phyloP scores from a whole-genome alignment of 2,797 vertebrate species.

The Fringilla coelebs region DNA sequence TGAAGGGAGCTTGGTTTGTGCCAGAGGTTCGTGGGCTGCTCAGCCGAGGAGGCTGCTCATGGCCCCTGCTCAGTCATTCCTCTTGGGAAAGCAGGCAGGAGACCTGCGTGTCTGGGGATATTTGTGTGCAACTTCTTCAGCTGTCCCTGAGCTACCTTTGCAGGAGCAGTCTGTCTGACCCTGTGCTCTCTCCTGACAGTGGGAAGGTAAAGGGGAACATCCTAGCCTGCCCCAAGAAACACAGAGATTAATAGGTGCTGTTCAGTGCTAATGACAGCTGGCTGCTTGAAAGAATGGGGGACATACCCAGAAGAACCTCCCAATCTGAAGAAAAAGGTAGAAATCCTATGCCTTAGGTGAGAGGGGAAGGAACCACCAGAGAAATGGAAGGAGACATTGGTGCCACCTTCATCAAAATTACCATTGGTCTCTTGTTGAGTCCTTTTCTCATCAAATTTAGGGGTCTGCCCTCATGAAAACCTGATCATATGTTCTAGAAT shows the following conservation, averaged over 20 bases:
- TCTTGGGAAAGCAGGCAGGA: not conserved
- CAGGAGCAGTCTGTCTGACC: not conserved
- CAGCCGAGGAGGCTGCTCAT: fast-evolving
- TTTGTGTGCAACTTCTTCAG: not conserved
- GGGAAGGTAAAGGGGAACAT: not conserved
- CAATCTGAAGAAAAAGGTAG: not conserved
- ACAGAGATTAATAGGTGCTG: not conserved
- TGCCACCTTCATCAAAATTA: not conserved
- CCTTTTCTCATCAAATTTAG: not conserved
- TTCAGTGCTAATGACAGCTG: not conserved
- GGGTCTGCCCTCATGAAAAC: not conserved
- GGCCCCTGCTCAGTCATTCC: not conserved
- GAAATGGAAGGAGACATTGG: not conserved
- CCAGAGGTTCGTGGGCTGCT: not conserved
- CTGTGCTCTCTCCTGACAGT: not conserved
- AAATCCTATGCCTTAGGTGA: not conserved
- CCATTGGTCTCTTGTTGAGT: not conserved
- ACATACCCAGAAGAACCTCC: not conserved
- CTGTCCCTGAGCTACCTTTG: not conserved
- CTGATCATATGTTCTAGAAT: not conserved
- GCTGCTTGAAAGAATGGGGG: not conserved
- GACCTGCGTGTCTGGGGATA: fast-evolving
- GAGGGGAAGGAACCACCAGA: not conserved
- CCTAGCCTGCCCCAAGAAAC: not conserved
- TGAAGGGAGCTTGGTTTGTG: not conserved